Evolutionary conservation across 1,140 invertebrate species (phyloP).

Genomic region (Drosophila santomea): DNA sequence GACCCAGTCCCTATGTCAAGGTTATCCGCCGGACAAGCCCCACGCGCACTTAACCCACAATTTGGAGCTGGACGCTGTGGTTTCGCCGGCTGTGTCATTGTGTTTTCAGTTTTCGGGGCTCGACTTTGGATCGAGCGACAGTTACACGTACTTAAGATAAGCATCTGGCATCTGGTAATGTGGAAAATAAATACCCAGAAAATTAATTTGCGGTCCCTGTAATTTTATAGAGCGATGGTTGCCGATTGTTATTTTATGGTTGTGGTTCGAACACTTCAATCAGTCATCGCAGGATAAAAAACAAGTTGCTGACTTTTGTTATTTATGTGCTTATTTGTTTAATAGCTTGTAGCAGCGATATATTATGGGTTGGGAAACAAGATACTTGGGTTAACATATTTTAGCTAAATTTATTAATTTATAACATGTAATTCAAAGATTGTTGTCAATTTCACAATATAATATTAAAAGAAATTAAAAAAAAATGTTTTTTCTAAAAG

Average conservation of each 20-base stretch:
- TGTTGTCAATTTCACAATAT: neutral
- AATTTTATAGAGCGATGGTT: conserved; percentile 25
- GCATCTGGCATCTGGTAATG: conserved; percentile 53
- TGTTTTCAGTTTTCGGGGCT: conserved; percentile 21
- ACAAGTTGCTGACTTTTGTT: neutral
- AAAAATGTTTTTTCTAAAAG: neutral
- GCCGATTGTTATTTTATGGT: neutral
- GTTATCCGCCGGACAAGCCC: conserved; percentile 67
- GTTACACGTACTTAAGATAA: conserved; percentile 79
- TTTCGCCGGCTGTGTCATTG: conserved; percentile 32
- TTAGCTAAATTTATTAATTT: neutral
- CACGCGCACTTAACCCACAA: conserved; percentile 79
- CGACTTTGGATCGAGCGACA: conserved; percentile 45
- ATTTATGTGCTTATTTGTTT: neutral
- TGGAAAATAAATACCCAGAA: conserved; percentile 60
- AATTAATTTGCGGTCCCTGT: conserved; percentile 54
- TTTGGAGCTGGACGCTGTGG: conserved; percentile 51
- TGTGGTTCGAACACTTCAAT: conserved; percentile 2
- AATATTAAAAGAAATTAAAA: neutral
- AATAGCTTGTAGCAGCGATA: neutral
- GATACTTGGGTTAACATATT: neutral
- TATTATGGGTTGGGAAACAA: neutral
- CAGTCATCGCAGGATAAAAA: conserved; percentile 1
- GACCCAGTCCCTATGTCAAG: conserved; percentile 77
- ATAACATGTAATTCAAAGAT: neutral